Base-by-base conservation (phyloP, 2,888 invertebrate species). In the Scaptomyza caliginosa region DNA sequence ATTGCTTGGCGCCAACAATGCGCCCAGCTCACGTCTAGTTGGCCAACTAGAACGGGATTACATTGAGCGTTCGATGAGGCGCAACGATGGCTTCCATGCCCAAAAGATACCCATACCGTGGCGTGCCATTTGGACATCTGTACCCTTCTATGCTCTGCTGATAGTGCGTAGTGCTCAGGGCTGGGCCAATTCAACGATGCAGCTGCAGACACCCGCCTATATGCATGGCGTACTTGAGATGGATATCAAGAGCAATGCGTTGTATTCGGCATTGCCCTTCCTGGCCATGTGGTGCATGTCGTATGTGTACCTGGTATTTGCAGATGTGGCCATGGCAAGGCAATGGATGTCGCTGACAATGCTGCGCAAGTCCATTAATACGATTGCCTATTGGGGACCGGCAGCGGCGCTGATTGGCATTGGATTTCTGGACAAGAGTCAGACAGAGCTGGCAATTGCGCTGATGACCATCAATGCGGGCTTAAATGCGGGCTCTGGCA, bases 181-280 rank as follows among this genome's bases (percentile, higher is more conserved):
- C 76, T 95, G 95, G 94, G 95, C 95, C 3, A 94, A 93, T 86
- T 94, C 94, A 92, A 94, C 94, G 0, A 90, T 95, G 26, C 91
- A 95, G 69, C 94, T 94, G 0, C 93, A 95, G 86, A 93, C 94
- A 72, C 95, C 95, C 0, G 93, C 93, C 0, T 95, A 95, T 81
- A 93, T 95, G 92, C 93, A 93, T 50, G 92, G 92, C 49, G 93
- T 94, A 0, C 90, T 95, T 0, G 91, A 92, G 38, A 93, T 93
- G 71, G 91, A 94, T 46, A 93, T 95, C 10, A 92, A 93, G 88
- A 86, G 91, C 89, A 92, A 92, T 67, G 92, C 92, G 0, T 24
- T 90, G 0, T 87, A 92, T 16, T 92, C 93, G 2, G 92, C 93
- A 0, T 73, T 93, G 7, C 93, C 93, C 0, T 93, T 93, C 63